Evolutionary conservation across 2,797 vertebrate genomes (phyloP).

Genomic region (Oophaga sylvatica): DNA sequence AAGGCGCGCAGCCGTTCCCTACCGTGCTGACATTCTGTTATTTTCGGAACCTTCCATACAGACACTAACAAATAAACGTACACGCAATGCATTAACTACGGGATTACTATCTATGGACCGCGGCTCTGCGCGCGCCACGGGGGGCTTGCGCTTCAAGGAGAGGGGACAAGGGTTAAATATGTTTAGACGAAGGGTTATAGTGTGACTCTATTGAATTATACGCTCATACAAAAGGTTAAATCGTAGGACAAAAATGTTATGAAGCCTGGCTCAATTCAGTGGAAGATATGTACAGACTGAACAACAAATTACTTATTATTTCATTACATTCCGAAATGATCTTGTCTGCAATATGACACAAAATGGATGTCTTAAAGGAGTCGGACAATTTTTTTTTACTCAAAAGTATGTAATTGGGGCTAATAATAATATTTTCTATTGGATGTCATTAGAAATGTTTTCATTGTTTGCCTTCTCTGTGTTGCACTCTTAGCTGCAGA

Average conservation of each 20-base stretch:
- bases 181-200: conserved; percentile 27
- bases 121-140: neutral
- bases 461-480: too few relatives aligned
- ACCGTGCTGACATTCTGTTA: conserved; percentile 54
- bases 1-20: conserved; percentile 42
- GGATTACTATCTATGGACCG: conserved; percentile 20
- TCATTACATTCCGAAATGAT: neutral
- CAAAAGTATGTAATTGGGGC: too few relatives aligned
- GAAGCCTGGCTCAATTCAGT: neutral
- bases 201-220: neutral
- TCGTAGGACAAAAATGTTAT: neutral
- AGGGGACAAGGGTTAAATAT: conserved; percentile 29
- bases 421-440: too few relatives aligned
- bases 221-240: neutral
- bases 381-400: too few relatives aligned
- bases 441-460: too few relatives aligned
- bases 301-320: neutral
- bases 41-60: conserved; percentile 41
- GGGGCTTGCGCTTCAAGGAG: neutral
- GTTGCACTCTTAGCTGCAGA: too few relatives aligned
- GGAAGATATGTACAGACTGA: neutral
- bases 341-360: neutral
- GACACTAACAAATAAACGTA: conserved; percentile 44
- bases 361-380: neutral
- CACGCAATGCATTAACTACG: conserved; percentile 13